Conservation (phyloP, 2,113 vertebrate species). For the Mesoclemmys tuberculata region DNA sequence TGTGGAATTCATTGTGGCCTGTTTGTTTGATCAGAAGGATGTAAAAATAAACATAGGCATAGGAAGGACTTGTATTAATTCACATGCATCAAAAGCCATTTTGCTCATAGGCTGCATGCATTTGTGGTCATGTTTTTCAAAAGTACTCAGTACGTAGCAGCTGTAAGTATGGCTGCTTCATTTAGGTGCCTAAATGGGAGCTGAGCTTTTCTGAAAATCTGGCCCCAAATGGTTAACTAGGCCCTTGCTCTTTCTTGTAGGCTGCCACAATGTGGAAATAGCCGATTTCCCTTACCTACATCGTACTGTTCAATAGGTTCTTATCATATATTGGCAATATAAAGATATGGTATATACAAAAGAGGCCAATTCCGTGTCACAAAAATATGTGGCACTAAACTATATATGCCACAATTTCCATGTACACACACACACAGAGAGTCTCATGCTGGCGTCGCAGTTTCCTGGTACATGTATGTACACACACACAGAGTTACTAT, state of each 20-base stretch:
- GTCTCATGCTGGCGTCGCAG: not conserved
- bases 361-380: not conserved
- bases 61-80: not conserved
- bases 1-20: not conserved
- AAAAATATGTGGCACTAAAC: not conserved
- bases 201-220: not conserved
- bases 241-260: accelerated
- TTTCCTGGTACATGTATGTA: not conserved
- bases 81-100: not conserved
- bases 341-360: not conserved
- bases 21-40: constrained; percentile 3
- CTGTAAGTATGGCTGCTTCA: not conserved
- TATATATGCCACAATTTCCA: not conserved
- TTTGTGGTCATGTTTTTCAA: constrained; percentile 11
- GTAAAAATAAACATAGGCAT: not conserved
- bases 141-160: not conserved
- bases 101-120: not conserved
- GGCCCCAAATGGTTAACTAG: not conserved
- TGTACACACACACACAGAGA: not conserved
- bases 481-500: not conserved
- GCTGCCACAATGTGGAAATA: not conserved
- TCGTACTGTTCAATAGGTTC: accelerated
- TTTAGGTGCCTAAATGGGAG: accelerated
- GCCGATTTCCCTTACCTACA: not conserved
- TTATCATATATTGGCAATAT: not conserved